Conservation (phyloP, 2,797 vertebrate species). For the Sandelia bainsii region DNA sequence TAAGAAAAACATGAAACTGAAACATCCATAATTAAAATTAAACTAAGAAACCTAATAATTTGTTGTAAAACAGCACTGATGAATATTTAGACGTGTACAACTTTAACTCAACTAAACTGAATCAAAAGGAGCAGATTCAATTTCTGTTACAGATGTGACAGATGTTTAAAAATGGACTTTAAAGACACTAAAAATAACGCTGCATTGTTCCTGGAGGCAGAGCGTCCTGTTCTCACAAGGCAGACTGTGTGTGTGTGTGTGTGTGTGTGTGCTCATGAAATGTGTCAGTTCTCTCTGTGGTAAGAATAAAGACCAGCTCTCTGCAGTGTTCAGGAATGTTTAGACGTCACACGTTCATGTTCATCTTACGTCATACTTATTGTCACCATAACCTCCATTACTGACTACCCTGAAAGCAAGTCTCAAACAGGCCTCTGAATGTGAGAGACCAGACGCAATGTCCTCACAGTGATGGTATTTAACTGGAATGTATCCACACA, state of each 20-base stretch:
- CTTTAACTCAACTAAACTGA: neutral
- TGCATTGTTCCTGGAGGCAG: neutral
- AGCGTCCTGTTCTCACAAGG: neutral
- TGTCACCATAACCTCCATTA: too few relatives aligned
- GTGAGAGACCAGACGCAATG: too few relatives aligned
- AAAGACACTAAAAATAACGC: constrained; percentile 29
- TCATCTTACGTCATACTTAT: too few relatives aligned
- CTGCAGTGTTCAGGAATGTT: neutral
- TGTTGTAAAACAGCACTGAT: neutral
- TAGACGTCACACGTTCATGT: too few relatives aligned
- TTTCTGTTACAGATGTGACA: neutral
- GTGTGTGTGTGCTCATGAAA: neutral
- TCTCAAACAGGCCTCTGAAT: too few relatives aligned
- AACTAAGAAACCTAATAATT: too few relatives aligned
- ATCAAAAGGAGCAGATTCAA: neutral
- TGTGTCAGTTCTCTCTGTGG: neutral
- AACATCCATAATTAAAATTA: too few relatives aligned
- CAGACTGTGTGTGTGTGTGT: neutral
- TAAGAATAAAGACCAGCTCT: neutral
- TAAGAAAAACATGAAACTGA: too few relatives aligned
- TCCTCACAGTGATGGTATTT: too few relatives aligned
- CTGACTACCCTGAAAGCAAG: too few relatives aligned
- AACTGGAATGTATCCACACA: too few relatives aligned
- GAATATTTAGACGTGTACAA: neutral
- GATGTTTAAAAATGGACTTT: constrained; percentile 1